Base-by-base conservation (phyloP, 2,888 invertebrate species). In the Arge pagana region DNA sequence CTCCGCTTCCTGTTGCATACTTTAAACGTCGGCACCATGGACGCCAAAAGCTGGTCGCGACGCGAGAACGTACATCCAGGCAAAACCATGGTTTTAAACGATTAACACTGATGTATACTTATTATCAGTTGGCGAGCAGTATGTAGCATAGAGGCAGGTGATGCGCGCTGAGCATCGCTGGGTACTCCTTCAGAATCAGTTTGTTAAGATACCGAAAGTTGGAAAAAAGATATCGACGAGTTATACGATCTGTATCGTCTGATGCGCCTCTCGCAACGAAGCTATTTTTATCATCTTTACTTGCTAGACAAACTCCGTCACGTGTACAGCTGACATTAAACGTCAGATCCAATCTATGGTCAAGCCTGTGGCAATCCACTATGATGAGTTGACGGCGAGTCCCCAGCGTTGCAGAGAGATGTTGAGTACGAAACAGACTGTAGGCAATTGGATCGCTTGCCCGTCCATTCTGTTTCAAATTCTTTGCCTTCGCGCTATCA, bases 1-100 rank as follows among this genome's bases (percentile, higher is more conserved):
- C 85, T 91, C 92, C 71, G 87, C 92, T 70, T 89, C 92, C 65
- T 93, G 93, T 84, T 89, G 90, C 85, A 93, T 93, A 85, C 87
- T 93, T 88, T 93, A 93, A 90, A 67, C 61, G 58, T 65, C 61
- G 64, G 68, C 65, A 65, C 68, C 66, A 65, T 67, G 69, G 66
- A 64, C 63, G 53, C 50, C 57, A 62, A 63, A 59, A 58, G 61
- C 58, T 54, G 68, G 66, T 65, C 59, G 56, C 58, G 52, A 58
- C 65, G 60, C 65, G 59, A 62, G 66, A 63, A 61, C 67, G 61
- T 61, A 65, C 60, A 62, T 64, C 61, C 58, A 57, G 59, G 65
- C 65, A 66, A 68, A 62, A 63, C 66, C 63, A 64, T 65, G 65
- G 57, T 52, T 66, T 69, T 63, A 67, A 65, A 70, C 63, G 66